Evolutionary conservation across 2,113 vertebrate genomes (phyloP), one percentile per base, ranked within the genome.

Genomic region (Spermophilus dauricus): DNA sequence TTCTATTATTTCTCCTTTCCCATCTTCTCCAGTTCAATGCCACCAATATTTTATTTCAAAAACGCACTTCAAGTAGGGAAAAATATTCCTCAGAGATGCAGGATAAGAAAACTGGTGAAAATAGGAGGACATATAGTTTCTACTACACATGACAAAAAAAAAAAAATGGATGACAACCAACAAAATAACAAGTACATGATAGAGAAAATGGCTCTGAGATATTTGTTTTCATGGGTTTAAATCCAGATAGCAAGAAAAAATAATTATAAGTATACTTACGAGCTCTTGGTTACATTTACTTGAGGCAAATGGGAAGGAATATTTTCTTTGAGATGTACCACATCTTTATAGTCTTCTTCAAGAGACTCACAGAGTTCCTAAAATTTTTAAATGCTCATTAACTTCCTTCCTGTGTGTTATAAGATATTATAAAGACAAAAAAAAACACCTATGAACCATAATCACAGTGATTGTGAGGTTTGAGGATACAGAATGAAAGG

Each of bases 361-460:
- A 96, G 89, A 22, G 95, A 53, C 24, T 86, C 94, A 78, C 67
- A 96, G 3, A 99, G 95, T 63, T 98, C 94, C 99, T 99, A 92
- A 83, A 98, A 97, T 97, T 85, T 42, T 51, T 56, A 85, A 91
- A 76, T 6, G 17, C 17, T 95, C 77, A 91, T 70, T 67, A 63
- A 63, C 28, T 37, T 48, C 26, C 72, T 0, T 4, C 30, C 92
- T 42, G 16, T 37, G 63, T 81, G 26, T 51, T 87, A 22, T 76
- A 72, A 89, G 86, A 65, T 6, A n/a, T 39, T 48, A 48, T 16
- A 78, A n/a, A 91, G 45, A 75, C 26, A 70, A 1, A 22, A 39
- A 45, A 45, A 45, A 56, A 96, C n/a, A 69, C 70, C 14, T 7
- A 8, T 26, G 30, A 61, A 10, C 30, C 18, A 77, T 18, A 45